A percentile compares a stretch with the other conserved stretches of the same genome.
phyloP scores from a whole-genome alignment of 2,797 vertebrate genomes.

The Acanthis flammea region DNA sequence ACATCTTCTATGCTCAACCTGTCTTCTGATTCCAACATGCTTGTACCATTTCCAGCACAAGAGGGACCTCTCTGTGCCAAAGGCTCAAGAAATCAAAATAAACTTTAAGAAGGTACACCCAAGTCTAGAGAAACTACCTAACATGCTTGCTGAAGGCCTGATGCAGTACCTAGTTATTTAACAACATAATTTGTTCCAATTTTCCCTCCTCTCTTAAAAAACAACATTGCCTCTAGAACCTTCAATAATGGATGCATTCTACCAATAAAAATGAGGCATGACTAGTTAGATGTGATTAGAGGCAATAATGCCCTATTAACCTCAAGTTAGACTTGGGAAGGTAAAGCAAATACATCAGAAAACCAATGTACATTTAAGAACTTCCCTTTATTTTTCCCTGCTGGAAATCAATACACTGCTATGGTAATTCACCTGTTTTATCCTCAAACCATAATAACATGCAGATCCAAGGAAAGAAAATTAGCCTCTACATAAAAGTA shows the following conservation, averaged over 20 bases:
- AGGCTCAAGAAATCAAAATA: background rate
- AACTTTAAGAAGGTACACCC: background rate
- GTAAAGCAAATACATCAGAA: background rate
- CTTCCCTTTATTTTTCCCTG: background rate
- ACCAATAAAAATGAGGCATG: background rate
- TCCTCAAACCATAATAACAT: background rate
- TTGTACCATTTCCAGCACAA: background rate
- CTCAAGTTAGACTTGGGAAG: background rate
- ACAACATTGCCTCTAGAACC: background rate
- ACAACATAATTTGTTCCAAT: background rate
- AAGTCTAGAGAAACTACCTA: background rate
- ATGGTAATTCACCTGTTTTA: slow-evolving; percentile 5
- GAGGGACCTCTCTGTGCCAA: background rate
- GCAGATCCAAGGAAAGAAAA: slow-evolving; percentile 5
- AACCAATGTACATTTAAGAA: background rate
- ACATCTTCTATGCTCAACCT: background rate
- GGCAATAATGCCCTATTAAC: background rate
- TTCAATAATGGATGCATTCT: background rate
- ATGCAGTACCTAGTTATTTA: background rate
- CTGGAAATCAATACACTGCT: slow-evolving; percentile 6
- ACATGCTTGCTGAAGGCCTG: background rate
- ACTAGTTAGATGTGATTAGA: background rate
- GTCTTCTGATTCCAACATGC: background rate
- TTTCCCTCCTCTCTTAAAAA: background rate
- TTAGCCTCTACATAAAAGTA: background rate